phyloP scores from a whole-genome alignment of 2,113 vertebrate species.

The Sterna hirundo region DNA sequence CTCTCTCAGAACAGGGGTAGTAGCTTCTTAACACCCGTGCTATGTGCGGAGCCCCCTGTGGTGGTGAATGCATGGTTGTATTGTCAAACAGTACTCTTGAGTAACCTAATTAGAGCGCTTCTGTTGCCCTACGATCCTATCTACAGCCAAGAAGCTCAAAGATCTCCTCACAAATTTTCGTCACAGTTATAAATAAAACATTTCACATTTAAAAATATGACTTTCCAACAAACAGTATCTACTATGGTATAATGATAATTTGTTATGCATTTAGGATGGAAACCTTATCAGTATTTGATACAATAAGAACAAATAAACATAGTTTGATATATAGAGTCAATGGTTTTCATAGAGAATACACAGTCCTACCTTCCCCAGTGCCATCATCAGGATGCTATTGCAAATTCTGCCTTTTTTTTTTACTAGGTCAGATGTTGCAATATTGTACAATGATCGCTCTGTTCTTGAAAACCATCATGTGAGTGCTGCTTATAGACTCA shows the following conservation, averaged over 20 bases:
- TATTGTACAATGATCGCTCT: slow-evolving; percentile 95
- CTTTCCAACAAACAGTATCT: background rate
- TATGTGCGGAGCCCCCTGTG: background rate
- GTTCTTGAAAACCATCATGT: slow-evolving; percentile 98
- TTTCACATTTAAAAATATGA: background rate
- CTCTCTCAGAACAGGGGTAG: background rate
- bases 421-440: slow-evolving; percentile 92
- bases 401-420: background rate
- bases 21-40: background rate
- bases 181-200: background rate
- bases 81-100: background rate
- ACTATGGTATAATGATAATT: background rate
- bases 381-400: background rate
- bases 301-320: background rate
- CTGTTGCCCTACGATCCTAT: background rate
- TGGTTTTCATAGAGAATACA: background rate
- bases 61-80: background rate
- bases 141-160: background rate
- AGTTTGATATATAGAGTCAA: background rate
- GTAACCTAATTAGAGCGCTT: background rate
- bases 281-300: background rate
- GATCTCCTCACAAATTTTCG: background rate
- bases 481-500: slow-evolving; percentile 94
- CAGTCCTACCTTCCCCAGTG: background rate
- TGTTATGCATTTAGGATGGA: background rate